These are phyloP conservation scores for Phorcus lineatus DNA, from an alignment of 2,888 invertebrate genomes.

Conservation along the genomic window DNA sequence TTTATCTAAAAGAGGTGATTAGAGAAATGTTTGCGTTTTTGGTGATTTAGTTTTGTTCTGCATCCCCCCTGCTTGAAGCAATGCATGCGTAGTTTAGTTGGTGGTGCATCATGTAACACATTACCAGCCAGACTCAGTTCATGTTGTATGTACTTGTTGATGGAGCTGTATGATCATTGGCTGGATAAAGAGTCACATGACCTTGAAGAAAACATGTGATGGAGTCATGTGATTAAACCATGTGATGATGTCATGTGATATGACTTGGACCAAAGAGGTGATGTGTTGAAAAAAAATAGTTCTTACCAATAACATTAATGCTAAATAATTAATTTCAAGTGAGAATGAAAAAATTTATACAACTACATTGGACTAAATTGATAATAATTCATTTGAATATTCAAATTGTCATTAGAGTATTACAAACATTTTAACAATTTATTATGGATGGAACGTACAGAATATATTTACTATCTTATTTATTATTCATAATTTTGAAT, in stretches of 20 bases:
- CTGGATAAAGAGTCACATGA: too few relatives aligned
- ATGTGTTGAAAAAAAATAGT: not conserved
- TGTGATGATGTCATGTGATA: not conserved
- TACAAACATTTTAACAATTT: not conserved
- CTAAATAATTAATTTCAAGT: not conserved
- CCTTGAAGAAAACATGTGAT: not conserved
- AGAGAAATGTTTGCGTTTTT: too few relatives aligned
- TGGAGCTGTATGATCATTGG: not conserved
- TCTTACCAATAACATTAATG: not conserved
- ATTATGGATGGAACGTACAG: too few relatives aligned
- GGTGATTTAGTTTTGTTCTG: not conserved
- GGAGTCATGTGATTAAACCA: not conserved
- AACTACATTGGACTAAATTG: too few relatives aligned
- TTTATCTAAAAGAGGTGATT: too few relatives aligned
- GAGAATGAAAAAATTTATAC: too few relatives aligned
- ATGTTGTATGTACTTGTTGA: not conserved
- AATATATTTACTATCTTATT: not conserved
- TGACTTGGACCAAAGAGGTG: not conserved
- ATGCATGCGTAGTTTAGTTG: not conserved
- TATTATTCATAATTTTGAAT: too few relatives aligned
- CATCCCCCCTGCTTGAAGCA: not conserved
- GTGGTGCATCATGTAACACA: not conserved
- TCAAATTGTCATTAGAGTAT: too few relatives aligned
- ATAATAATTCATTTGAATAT: too few relatives aligned
- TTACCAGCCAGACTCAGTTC: slow-evolving; percentile 12